Conservation (phyloP, 2,113 vertebrate species). For the Plotosus lineatus region DNA sequence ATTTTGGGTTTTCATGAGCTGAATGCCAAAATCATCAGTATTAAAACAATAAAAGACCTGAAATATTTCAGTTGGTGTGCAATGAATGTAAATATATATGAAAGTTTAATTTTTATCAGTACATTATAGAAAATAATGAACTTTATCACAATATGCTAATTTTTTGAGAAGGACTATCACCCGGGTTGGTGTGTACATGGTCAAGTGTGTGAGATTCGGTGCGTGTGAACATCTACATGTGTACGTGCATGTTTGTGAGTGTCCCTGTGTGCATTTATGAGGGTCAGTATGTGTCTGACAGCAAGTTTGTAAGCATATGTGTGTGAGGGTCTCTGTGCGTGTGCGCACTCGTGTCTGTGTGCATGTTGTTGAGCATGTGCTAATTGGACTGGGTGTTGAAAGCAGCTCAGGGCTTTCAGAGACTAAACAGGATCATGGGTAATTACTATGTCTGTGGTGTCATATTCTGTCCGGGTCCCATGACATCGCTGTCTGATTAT, state of each 20-base stretch:
- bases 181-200: not conserved
- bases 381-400: conserved; percentile 28
- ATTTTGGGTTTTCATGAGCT: no score
- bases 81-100: no score
- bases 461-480: conserved; percentile 28
- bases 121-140: no score
- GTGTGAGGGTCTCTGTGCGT: not conserved
- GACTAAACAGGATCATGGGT: conserved; percentile 36
- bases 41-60: no score
- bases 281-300: no score
- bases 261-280: not conserved
- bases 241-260: not conserved
- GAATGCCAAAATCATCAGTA: no score
- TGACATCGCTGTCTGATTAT: conserved; percentile 27
- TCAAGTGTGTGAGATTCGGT: not conserved
- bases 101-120: no score
- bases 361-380: not conserved
- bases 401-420: conserved; percentile 30
- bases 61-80: no score
- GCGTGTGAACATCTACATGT: not conserved
- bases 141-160: no score
- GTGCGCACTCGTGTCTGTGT: no score
- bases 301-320: not conserved
- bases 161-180: no score
- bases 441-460: conserved; percentile 42